phyloP scores from a whole-genome alignment of 2,113 vertebrate genomes.

The Grallaria varia region DNA sequence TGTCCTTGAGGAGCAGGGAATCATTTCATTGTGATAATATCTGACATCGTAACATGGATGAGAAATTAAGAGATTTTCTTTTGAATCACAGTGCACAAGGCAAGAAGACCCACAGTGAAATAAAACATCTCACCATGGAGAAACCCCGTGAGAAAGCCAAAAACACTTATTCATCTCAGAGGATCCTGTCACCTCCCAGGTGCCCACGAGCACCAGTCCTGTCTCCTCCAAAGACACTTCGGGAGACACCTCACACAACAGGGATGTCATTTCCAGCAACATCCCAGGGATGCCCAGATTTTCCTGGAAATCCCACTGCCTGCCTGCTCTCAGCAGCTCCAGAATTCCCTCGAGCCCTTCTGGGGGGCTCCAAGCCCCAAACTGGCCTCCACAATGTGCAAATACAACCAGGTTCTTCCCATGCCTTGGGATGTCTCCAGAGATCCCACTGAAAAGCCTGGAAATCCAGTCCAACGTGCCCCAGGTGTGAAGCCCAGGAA shows the following conservation, averaged over 20 bases:
- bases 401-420: not conserved
- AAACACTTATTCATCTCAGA: not conserved
- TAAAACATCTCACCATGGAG: not conserved
- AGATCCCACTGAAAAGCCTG: not conserved
- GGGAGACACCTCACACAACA: not conserved
- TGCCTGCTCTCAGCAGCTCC: not conserved
- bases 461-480: not conserved
- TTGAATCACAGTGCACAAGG: too few relatives aligned
- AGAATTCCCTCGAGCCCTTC: not conserved
- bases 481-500: not conserved
- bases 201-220: fast-evolving
- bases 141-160: not conserved
- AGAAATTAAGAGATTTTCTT: not conserved
- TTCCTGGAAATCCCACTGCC: not conserved
- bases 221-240: not conserved
- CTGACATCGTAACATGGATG: not conserved
- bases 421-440: not conserved
- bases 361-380: not conserved
- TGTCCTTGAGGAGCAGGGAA: not conserved
- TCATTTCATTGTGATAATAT: not conserved
- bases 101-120: not conserved
- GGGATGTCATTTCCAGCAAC: not conserved
- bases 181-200: not conserved
- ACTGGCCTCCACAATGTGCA: fast-evolving
- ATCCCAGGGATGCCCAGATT: not conserved